Percentiles rank a stretch among this genome's conserved stretches.
These are phyloP conservation scores for Poeciliopsis occidentalis DNA, from an alignment of 2,113 vertebrate species.

Conservation along the genomic window DNA sequence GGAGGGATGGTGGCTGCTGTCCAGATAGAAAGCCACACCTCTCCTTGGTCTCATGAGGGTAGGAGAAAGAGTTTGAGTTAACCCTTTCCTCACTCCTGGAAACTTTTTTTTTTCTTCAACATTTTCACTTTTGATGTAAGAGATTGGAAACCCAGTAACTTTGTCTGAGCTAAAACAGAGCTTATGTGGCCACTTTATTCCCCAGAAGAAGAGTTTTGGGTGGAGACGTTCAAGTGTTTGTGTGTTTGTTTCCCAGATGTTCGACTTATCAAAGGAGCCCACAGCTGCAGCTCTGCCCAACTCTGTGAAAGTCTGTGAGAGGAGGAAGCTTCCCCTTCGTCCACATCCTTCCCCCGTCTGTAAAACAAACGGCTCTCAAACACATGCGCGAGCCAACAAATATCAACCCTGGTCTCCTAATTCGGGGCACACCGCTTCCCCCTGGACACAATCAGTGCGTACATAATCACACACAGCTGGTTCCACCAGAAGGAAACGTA, in stretches of 20 bases:
- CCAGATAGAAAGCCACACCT: conserved; percentile 76
- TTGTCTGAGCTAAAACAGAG: background rate
- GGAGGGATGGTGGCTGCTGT: conserved; percentile 71
- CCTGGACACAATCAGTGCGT: conserved; percentile 72
- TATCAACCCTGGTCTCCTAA: conserved; percentile 57
- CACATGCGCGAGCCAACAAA: conserved; percentile 38
- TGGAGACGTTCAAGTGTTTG: background rate
- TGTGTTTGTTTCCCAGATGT: conserved; percentile 68
- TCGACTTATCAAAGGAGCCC: conserved; percentile 69
- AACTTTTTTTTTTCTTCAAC: conserved; percentile 5
- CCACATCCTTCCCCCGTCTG: conserved; percentile 78
- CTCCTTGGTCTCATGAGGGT: conserved; percentile 63
- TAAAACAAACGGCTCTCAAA: conserved; percentile 65
- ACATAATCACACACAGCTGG: conserved; percentile 79
- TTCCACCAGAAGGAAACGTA: conserved; percentile 70
- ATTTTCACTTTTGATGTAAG: background rate
- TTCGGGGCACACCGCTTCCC: conserved; percentile 70
- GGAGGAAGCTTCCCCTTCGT: conserved; percentile 73
- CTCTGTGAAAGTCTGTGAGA: conserved; percentile 55
- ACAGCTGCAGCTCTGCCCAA: conserved; percentile 70
- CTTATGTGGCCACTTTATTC: background rate
- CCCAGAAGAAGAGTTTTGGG: background rate
- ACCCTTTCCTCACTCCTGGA: conserved; percentile 65
- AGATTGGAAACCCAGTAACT: background rate
- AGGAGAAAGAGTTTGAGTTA: conserved; percentile 66